Conservation (phyloP, 2,888 invertebrate genomes). For the Hemithea aestivaria region DNA sequence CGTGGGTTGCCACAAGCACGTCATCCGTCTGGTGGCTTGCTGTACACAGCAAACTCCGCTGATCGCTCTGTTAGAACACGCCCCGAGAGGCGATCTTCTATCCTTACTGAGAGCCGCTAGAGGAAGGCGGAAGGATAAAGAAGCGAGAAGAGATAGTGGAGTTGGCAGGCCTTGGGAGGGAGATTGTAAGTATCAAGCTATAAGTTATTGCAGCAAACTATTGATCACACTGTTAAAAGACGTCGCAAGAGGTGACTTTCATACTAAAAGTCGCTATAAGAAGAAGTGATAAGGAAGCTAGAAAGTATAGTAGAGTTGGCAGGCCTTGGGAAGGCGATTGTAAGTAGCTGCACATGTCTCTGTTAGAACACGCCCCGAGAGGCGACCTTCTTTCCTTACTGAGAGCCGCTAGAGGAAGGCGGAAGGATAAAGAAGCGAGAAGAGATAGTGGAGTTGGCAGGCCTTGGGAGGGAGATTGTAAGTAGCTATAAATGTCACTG, state of each 20-base stretch:
- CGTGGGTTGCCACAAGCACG: slow-evolving; percentile 87
- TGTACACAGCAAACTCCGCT: slow-evolving; percentile 84
- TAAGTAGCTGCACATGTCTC: slow-evolving; percentile 84
- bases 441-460: slow-evolving; percentile 43
- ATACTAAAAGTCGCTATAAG: slow-evolving; percentile 77
- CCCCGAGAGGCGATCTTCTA: slow-evolving; percentile 87
- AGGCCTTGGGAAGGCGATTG: slow-evolving; percentile 80
- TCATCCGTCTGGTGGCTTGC: slow-evolving; percentile 86
- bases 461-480: slow-evolving; percentile 65
- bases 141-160: slow-evolving; percentile 31
- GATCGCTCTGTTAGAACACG: slow-evolving; percentile 88
- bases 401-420: slow-evolving; percentile 64
- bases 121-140: slow-evolving; percentile 40
- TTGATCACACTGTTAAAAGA: slow-evolving; percentile 88
- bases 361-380: slow-evolving; percentile 88
- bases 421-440: slow-evolving; percentile 27
- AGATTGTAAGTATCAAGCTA: slow-evolving; percentile 79
- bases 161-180: slow-evolving; percentile 71
- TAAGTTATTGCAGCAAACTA: slow-evolving; percentile 69
- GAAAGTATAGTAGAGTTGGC: slow-evolving; percentile 37
- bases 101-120: slow-evolving; percentile 78
- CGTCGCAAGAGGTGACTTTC: slow-evolving; percentile 87
- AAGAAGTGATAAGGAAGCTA: slow-evolving; percentile 26
- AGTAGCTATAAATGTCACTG: no score
- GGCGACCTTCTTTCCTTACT: slow-evolving; percentile 86